These are phyloP conservation scores for Cinclus cinclus DNA, from an alignment of 2,113 vertebrate species.

Conservation along the genomic window DNA sequence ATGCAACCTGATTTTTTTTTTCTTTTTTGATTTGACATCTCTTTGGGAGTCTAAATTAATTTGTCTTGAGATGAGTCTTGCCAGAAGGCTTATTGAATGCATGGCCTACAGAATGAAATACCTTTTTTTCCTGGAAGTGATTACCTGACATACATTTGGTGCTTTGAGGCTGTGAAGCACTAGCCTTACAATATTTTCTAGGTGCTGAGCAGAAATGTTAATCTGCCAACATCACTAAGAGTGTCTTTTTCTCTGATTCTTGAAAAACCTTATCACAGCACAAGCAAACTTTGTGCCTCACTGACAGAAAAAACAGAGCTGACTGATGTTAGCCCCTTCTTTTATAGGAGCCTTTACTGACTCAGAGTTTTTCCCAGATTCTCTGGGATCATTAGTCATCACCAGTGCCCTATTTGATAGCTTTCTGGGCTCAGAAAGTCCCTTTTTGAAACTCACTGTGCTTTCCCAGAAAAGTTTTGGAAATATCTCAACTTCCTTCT, in stretches of 20 bases:
- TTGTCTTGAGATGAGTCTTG: not conserved
- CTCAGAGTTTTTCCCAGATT: not conserved
- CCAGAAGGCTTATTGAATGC: not conserved
- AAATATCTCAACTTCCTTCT: conserved; percentile 39
- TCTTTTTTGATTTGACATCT: not conserved
- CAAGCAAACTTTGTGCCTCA: not conserved
- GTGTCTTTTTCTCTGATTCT: not conserved
- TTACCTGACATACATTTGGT: not conserved
- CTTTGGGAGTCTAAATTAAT: not conserved
- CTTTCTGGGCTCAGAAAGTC: conserved; percentile 38
- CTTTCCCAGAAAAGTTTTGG: conserved; percentile 44
- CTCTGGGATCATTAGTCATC: not conserved
- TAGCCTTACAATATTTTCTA: not conserved
- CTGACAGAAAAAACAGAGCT: not conserved
- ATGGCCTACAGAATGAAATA: not conserved
- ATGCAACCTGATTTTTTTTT: not conserved
- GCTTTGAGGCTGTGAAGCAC: not conserved
- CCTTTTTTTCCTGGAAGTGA: not conserved
- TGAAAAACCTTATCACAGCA: not conserved
- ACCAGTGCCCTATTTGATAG: not conserved
- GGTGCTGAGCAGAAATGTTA: not conserved
- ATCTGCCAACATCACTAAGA: not conserved
- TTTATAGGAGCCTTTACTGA: not conserved
- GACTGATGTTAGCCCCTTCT: not conserved
- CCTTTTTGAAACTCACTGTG: conserved; percentile 14